Evolutionary conservation across 1,140 invertebrate genomes (phyloP), one percentile per base, ranked within the genome.

Genomic region (Psilanteris sp.): DNA sequence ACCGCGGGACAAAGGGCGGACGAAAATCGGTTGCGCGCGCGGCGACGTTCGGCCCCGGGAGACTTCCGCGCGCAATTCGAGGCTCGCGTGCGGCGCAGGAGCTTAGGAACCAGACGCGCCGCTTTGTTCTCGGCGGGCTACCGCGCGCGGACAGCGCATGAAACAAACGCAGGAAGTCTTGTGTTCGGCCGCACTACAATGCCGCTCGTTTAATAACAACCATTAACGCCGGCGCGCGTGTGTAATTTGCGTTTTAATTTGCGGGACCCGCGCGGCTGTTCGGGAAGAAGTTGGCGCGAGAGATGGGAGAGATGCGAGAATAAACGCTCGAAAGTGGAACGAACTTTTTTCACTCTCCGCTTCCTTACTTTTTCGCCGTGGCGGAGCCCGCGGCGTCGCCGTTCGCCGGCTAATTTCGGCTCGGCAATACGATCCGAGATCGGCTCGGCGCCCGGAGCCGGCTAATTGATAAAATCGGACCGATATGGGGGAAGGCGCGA

Each of bases 381-480:
- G n/a, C n/a, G n/a, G n/a, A n/a, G n/a, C n/a, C n/a, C n/a, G n/a
- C n/a, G n/a, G n/a, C n/a, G n/a, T n/a, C n/a, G n/a, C n/a, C n/a
- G n/a, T n/a, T n/a, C n/a, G n/a, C n/a, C n/a, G n/a, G n/a, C n/a
- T n/a, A n/a, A n/a, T n/a, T n/a, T n/a, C n/a, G n/a, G n/a, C n/a
- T n/a, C n/a, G n/a, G n/a, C n/a, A n/a, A n/a, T n/a, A n/a, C n/a
- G n/a, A n/a, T n/a, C n/a, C n/a, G n/a, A n/a, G n/a, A n/a, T n/a
- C n/a, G n/a, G n/a, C n/a, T n/a, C 18, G 18, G 18, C 18, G 24
- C 1, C 24, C 3, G 5, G 1, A 7, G 24, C 24, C 24, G 54
- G 62, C 57, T 67, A 59, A 66, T 66, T 59, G 73, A 76, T 76
- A 76, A 76, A 76, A 76, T 76, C 73, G 73, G 36, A 27, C 43